Evolutionary conservation across 2,888 invertebrate species (phyloP), one percentile per base, ranked within the genome.

Genomic region (Vandiemenella viatica): DNA sequence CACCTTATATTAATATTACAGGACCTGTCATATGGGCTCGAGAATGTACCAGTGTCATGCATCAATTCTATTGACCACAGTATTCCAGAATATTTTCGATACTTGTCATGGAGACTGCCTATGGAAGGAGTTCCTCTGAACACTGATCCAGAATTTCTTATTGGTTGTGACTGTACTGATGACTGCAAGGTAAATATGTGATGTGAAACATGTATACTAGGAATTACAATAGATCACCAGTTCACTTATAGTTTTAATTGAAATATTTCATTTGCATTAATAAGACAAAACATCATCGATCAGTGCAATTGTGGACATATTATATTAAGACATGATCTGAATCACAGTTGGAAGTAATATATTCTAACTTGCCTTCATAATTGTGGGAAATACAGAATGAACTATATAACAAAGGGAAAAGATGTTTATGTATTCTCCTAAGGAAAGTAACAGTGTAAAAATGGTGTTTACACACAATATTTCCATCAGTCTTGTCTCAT

Each of bases 161-260:
- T 83, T 52, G 84, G 93, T 44, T 97, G 96, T 62, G 88, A 91
- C 64, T 96, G 96, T 56, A 82, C 79, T 0, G 95, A 95, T 61
- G 89, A 92, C 62, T 96, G 96, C 62, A 74, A 76, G 68, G 87
- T 86, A 60, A 64, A 66, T 57, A 20, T 15, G 8, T 23, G 17
- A 17, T 21, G 17, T 21, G 22, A n/a, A 6, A 15, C 16, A 22
- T 21, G 16, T 15, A 13, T 15, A 17, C n/a, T 40, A 7, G 17
- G 15, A 8, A 15, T n/a, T 40, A 7, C 40, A 40, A 40, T 7
- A 7, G 17, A 7, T 15, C 6, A 40, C 17, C 17, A 40, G 17
- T 15, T 10, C 40, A 8, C 15, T 40, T 8, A n/a, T 32, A n/a
- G 13, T 32, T 32, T 32, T 32, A n/a, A 32, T 8, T 13, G 8